Conservation (phyloP, 2,113 vertebrate species). For the Myrmophylax atrothorax region DNA sequence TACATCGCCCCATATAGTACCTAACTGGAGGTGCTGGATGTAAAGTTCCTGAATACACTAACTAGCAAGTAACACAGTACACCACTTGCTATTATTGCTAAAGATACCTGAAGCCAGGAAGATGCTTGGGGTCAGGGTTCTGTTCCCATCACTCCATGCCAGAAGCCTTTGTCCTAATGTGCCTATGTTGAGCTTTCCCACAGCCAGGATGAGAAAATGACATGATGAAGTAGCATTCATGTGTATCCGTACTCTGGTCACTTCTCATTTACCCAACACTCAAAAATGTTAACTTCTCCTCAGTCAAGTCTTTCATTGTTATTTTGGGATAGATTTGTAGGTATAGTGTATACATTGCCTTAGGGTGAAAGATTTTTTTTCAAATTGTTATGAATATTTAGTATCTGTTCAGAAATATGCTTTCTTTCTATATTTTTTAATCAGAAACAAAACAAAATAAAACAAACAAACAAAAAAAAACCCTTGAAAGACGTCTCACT, state of each 20-base stretch:
- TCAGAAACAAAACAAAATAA: neutral
- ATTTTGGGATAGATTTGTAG: neutral
- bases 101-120: neutral
- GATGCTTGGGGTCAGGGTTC: neutral
- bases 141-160: neutral
- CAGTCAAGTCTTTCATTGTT: neutral
- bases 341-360: neutral
- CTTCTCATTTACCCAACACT: neutral
- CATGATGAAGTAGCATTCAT: neutral
- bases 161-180: neutral
- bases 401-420: neutral
- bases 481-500: neutral
- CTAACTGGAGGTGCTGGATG: neutral
- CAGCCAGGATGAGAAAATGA: neutral
- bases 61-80: neutral
- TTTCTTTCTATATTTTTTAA: neutral
- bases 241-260: neutral
- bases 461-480: too few relatives aligned
- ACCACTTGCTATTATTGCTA: neutral
- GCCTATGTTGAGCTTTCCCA: neutral
- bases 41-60: neutral
- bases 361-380: neutral
- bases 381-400: neutral
- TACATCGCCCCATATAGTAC: neutral
- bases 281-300: neutral